Percentiles rank a stretch among this genome's conserved stretches.
Evolutionary conservation across 2,797 vertebrate species (phyloP).

Genomic region (Platyrinchus mystaceus): DNA sequence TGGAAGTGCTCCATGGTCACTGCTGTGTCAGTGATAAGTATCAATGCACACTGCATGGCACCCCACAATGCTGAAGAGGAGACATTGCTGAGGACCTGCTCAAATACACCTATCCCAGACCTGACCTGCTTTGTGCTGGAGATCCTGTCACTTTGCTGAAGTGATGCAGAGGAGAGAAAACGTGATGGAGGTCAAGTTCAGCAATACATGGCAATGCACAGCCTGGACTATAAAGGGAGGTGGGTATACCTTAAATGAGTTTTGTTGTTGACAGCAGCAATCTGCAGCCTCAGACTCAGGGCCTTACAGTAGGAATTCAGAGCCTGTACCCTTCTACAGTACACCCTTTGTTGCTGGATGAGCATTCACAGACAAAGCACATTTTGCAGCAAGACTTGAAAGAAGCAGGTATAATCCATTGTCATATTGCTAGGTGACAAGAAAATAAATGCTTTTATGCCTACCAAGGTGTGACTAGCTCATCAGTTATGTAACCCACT

Average conservation of each 20-base stretch:
- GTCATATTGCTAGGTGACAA: constrained; percentile 11
- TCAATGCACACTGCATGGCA: neutral
- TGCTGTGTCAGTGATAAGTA: neutral
- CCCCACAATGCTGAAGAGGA: neutral
- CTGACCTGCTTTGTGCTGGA: neutral
- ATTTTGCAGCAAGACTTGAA: neutral
- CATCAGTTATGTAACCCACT: neutral
- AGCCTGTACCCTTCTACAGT: neutral
- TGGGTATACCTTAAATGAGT: neutral
- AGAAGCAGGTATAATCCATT: neutral
- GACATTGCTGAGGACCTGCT: neutral
- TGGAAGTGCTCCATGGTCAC: rapidly evolving
- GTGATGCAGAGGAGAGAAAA: neutral
- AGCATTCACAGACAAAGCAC: neutral
- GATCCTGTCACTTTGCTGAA: neutral
- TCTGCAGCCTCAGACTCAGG: neutral
- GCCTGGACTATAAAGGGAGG: neutral
- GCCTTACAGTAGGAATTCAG: neutral
- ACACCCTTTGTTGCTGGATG: neutral
- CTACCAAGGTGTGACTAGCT: neutral
- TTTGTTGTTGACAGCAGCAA: neutral
- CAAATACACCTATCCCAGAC: neutral
- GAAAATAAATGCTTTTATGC: constrained; percentile 39
- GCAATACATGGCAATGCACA: neutral
- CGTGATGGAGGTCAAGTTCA: neutral